Evolutionary conservation across 2,797 vertebrate genomes (phyloP).

Genomic region (Sebastes nivosus): DNA sequence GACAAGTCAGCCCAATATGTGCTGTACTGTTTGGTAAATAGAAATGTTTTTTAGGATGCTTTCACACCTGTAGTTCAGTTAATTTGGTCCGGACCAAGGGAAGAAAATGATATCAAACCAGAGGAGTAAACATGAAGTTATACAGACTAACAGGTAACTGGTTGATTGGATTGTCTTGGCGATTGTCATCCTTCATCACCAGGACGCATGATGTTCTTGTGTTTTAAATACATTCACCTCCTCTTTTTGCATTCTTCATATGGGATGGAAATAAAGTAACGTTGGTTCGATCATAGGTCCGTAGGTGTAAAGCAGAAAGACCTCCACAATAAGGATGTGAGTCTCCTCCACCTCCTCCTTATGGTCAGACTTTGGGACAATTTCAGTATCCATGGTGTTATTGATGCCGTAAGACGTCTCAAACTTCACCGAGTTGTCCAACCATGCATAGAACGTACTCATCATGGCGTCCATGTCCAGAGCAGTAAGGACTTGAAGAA

Average conservation of each 20-base stretch:
- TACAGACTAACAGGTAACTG: background rate
- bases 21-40: background rate
- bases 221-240: conserved; percentile 92
- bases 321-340: conserved; percentile 92
- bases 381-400: conserved; percentile 83
- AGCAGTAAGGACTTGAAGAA: conserved; percentile 93
- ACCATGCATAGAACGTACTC: conserved; percentile 90
- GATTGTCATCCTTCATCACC: background rate
- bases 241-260: conserved; percentile 96
- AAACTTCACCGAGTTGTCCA: conserved; percentile 89
- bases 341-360: conserved; percentile 75
- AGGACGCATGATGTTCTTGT: conserved; percentile 87
- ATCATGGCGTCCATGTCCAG: conserved; percentile 95
- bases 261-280: conserved; percentile 93
- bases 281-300: conserved; percentile 89
- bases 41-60: background rate
- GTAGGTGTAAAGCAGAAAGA: conserved; percentile 92
- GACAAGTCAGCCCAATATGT: background rate
- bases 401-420: conserved; percentile 92
- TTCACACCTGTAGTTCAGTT: no score
- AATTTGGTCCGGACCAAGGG: no score
- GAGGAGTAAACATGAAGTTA: background rate
- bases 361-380: conserved; percentile 70
- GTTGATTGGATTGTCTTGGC: background rate
- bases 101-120: background rate